Percentiles rank a stretch among this genome's conserved stretches.
Conservation (phyloP, 2,113 vertebrate species). For the Syngnathus floridae region DNA sequence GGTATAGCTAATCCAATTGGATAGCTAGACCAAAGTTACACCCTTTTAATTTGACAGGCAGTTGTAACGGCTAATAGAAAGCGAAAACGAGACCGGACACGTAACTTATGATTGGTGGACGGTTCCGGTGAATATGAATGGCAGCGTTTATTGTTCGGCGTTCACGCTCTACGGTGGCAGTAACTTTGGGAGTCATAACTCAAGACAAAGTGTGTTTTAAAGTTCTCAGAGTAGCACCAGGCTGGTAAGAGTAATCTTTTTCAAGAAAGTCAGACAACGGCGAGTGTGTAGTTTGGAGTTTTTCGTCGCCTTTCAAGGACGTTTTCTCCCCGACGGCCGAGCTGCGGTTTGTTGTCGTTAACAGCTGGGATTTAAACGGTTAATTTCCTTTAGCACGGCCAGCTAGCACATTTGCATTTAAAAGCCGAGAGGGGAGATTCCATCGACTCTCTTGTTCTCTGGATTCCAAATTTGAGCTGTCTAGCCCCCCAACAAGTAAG, state of each 20-base stretch:
- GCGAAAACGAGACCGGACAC: neutral
- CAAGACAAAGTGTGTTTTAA: neutral
- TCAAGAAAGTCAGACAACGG: neutral
- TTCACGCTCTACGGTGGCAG: slow-evolving; percentile 6
- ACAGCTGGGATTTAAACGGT: slow-evolving; percentile 52
- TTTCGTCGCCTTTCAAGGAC: neutral
- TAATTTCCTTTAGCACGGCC: slow-evolving; percentile 17
- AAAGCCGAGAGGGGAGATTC: neutral
- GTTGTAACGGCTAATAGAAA: neutral
- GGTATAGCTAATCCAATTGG: slow-evolving; percentile 35
- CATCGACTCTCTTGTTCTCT: neutral
- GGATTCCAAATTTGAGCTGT: neutral
- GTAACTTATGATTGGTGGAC: slow-evolving; percentile 43
- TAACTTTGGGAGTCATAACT: slow-evolving; percentile 39
- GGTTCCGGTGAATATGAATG: slow-evolving; percentile 34
- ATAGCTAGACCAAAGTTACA: neutral
- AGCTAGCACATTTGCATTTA: slow-evolving; percentile 27
- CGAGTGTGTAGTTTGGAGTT: neutral
- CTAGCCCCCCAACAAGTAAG: neutral
- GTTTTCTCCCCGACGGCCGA: neutral
- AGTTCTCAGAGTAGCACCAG: neutral
- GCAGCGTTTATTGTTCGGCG: slow-evolving; percentile 47
- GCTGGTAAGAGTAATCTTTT: neutral
- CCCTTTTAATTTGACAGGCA: slow-evolving; percentile 4
- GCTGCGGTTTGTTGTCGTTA: neutral